phyloP scores from a whole-genome alignment of 2,113 vertebrate genomes.

The Galbula dea region DNA sequence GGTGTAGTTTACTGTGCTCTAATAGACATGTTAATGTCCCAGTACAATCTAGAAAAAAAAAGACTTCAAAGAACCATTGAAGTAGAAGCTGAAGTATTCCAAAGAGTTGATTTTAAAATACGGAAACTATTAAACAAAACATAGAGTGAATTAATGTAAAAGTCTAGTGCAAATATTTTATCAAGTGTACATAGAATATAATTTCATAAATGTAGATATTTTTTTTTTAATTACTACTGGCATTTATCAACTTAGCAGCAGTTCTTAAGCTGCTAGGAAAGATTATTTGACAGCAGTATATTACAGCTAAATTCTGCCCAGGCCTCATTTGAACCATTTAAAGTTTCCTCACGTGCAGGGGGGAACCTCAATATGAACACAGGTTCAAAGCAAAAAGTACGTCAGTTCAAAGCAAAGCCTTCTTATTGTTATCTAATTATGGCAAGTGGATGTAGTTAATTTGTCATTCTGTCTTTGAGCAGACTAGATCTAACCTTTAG shows the following conservation, averaged over 20 bases:
- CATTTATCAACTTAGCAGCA: background rate
- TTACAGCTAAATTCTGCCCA: background rate
- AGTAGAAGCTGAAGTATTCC: background rate
- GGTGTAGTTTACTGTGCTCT: background rate
- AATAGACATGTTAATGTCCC: background rate
- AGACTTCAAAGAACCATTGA: background rate
- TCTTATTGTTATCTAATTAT: background rate
- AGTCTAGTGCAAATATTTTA: background rate
- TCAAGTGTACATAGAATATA: background rate
- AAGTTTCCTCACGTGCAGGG: background rate
- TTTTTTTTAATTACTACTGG: background rate
- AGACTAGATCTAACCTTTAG: constrained; percentile 26
- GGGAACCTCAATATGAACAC: background rate
- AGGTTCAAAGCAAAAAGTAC: background rate
- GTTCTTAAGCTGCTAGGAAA: background rate
- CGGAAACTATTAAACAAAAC: background rate
- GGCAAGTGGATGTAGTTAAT: constrained; percentile 2
- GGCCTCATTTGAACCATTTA: background rate
- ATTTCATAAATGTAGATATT: background rate
- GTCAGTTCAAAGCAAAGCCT: background rate
- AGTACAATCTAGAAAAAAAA: background rate
- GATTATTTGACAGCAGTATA: background rate
- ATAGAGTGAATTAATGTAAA: background rate
- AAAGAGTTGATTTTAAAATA: background rate
- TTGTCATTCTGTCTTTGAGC: constrained; percentile 22